Base-by-base conservation (phyloP, 2,888 invertebrate genomes). In the Ornithoptera priamus region DNA sequence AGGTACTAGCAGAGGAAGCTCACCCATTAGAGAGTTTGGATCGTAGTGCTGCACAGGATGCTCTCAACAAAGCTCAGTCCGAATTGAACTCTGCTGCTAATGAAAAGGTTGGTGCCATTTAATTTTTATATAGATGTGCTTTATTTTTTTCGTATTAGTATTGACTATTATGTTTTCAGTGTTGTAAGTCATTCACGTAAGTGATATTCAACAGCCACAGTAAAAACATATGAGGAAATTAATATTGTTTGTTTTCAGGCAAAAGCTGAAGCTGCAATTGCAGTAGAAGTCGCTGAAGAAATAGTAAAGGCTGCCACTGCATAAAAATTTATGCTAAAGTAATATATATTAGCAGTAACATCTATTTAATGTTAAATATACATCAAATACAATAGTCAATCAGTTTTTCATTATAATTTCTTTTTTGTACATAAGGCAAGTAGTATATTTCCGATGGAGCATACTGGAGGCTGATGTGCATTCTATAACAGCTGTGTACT, bases 1-100 rank as follows among this genome's bases (percentile, higher is more conserved):
- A 98, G 95, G 95, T 98, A 67, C 92, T 99, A 75, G 99, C 99
- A 50, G 99, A 99, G 90, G 99, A 99, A 93, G 99, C 99, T 15
- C 97, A 97, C 80, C 95, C 95, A 17, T 81, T 99, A 62, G 98
- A 97, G 77, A 94, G 94, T 79, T 87, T 99, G 72, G 99, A 99
- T 90, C 87, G 93, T 62, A 87, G 94, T 67, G 97, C 97, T 65
- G 97, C 97, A 59, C 95, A 96, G 81, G 98, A 98, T 77, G 94
- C 97, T 62, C 93, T 99, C 62, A 94, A 92, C 81, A 96, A 97
- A 90, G 98, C 98, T 17, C 97, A 98, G 86, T 95, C 96, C 69
- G 95, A 97, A 85, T 84, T 97, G 42, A 93, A 93, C 69, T 95
- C 97, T n/a, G 99, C 99, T 22, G 89, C 94, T 12, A 94, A 95